These are phyloP conservation scores for Tricholaema leucomelas DNA, from an alignment of 2,113 vertebrate genomes.

Conservation along the genomic window DNA sequence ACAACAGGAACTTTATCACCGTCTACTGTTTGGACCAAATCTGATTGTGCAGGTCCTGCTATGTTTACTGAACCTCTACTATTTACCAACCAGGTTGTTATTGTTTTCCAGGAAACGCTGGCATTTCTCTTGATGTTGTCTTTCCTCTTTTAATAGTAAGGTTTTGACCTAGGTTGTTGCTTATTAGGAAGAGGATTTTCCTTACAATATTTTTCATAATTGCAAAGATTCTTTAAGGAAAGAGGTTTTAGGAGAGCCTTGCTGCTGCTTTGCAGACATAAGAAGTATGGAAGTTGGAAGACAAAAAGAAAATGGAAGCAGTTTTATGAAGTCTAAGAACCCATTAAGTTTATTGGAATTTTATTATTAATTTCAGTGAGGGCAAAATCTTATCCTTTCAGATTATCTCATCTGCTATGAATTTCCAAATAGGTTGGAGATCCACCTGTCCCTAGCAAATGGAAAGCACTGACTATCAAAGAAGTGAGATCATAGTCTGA, in stretches of 20 bases:
- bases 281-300: neutral
- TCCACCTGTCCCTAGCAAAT: conserved; percentile 37
- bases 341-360: neutral
- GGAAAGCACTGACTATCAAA: neutral
- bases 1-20: no score
- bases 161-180: neutral
- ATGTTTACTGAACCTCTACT: no score
- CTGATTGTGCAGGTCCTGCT: no score
- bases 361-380: neutral
- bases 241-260: neutral
- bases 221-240: neutral
- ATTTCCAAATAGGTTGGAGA: conserved; percentile 13
- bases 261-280: neutral
- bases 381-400: neutral
- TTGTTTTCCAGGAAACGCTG: neutral
- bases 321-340: neutral
- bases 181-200: neutral
- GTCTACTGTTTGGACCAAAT: no score
- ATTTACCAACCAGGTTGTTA: no score
- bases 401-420: conserved; percentile 13
- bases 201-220: neutral
- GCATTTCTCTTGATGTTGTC: neutral
- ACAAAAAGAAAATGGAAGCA: neutral
- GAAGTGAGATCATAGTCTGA: conserved; percentile 47
- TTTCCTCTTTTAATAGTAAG: neutral